phyloP scores from a whole-genome alignment of 2,113 vertebrate species.

The Jacana jacana region DNA sequence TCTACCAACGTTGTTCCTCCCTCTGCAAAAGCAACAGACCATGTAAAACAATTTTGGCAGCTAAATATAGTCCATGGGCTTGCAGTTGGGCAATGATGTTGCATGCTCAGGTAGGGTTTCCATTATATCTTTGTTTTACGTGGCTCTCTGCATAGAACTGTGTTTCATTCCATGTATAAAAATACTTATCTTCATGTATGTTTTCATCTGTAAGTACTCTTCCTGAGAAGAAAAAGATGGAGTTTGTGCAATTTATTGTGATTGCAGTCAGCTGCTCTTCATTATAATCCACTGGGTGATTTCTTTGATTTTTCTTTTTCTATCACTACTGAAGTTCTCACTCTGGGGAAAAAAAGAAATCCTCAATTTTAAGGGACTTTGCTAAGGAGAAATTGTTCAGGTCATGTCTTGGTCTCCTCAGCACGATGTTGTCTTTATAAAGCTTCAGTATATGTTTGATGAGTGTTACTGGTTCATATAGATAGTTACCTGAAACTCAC shows the following conservation, averaged over 20 bases:
- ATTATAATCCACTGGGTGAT: background rate
- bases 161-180: background rate
- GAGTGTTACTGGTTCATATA: background rate
- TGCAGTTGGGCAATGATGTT: background rate
- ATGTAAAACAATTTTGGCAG: background rate
- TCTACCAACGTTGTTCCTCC: background rate
- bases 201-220: background rate
- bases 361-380: background rate
- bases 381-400: background rate
- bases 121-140: background rate
- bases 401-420: background rate
- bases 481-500: background rate
- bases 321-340: background rate
- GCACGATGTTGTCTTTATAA: background rate
- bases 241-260: slow-evolving; percentile 1
- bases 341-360: background rate
- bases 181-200: background rate
- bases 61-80: background rate
- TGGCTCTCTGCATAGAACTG: background rate
- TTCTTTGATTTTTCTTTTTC: slow-evolving; percentile 14
- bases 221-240: background rate
- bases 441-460: background rate
- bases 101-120: background rate
- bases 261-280: slow-evolving; percentile 33
- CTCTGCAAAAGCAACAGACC: background rate